phyloP scores from a whole-genome alignment of 2,113 vertebrate species.

The Hippocampus mohnikei region DNA sequence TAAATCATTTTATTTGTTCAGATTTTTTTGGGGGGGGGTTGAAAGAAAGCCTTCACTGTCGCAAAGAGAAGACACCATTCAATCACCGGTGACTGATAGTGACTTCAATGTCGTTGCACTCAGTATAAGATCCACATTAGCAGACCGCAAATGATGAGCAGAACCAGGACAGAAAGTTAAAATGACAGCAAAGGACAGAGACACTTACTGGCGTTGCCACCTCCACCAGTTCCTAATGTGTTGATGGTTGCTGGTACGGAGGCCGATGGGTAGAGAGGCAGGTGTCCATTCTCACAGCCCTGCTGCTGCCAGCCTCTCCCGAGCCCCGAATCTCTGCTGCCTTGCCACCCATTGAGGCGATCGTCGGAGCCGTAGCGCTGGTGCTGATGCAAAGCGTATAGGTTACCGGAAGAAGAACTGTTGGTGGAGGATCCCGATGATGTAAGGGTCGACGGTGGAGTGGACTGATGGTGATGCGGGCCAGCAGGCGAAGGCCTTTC shows the following conservation, averaged over 20 bases:
- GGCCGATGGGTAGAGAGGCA: conserved; percentile 90
- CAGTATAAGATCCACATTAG: neutral
- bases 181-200: neutral
- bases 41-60: too few relatives aligned
- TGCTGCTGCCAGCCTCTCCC: conserved; percentile 79
- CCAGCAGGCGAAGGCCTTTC: conserved; percentile 82
- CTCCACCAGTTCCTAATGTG: conserved; percentile 85
- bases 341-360: conserved; percentile 96
- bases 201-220: conserved; percentile 85
- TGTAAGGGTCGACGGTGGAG: conserved; percentile 61
- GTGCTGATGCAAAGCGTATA: conserved; percentile 84
- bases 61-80: neutral
- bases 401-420: conserved; percentile 68
- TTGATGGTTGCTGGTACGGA: conserved; percentile 95
- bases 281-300: conserved; percentile 91
- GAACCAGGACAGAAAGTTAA: neutral
- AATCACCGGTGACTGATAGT: neutral
- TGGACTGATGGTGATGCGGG: conserved; percentile 65
- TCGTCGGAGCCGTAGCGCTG: conserved; percentile 97
- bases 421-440: conserved; percentile 61
- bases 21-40: too few relatives aligned
- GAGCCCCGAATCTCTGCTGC: conserved; percentile 88
- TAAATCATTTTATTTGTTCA: too few relatives aligned
- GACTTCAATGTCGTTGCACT: neutral
- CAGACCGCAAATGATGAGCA: neutral